phyloP scores from a whole-genome alignment of 2,113 vertebrate genomes.

The Vulpes ferrilata region DNA sequence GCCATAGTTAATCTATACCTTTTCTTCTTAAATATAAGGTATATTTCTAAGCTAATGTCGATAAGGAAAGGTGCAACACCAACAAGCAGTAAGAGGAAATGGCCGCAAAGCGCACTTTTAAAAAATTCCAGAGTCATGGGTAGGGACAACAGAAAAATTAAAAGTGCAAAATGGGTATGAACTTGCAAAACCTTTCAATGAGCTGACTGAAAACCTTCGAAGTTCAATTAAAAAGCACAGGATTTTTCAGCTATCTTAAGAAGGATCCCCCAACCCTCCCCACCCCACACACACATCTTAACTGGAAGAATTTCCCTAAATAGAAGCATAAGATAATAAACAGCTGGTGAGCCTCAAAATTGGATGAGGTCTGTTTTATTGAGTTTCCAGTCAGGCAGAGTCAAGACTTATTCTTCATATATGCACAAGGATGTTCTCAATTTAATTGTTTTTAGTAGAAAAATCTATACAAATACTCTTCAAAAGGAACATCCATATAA shows the following conservation, averaged over 20 bases:
- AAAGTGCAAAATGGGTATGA: background rate
- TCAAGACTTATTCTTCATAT: slow-evolving; percentile 11
- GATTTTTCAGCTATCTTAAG: background rate
- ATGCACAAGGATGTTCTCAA: background rate
- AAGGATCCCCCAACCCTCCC: background rate
- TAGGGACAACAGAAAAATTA: background rate
- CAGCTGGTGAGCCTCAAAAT: background rate
- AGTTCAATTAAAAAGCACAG: background rate
- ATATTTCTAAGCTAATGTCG: background rate
- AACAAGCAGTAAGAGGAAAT: background rate
- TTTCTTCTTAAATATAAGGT: slow-evolving; percentile 15
- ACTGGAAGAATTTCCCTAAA: slow-evolving; percentile 35
- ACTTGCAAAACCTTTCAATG: background rate
- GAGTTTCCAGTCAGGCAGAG: slow-evolving; percentile 26
- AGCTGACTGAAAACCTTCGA: background rate
- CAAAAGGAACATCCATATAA: slow-evolving; percentile 36
- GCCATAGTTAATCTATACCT: background rate
- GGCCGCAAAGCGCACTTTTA: background rate
- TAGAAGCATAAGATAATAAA: slow-evolving; percentile 36
- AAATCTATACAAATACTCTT: slow-evolving; percentile 45
- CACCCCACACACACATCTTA: background rate
- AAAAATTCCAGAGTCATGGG: background rate
- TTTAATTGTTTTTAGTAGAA: background rate
- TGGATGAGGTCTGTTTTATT: slow-evolving; percentile 15
- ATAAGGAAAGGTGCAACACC: background rate